Evolutionary conservation across 2,113 vertebrate genomes (phyloP), one percentile per base, ranked within the genome.

Genomic region (Larimichthys polyactis): DNA sequence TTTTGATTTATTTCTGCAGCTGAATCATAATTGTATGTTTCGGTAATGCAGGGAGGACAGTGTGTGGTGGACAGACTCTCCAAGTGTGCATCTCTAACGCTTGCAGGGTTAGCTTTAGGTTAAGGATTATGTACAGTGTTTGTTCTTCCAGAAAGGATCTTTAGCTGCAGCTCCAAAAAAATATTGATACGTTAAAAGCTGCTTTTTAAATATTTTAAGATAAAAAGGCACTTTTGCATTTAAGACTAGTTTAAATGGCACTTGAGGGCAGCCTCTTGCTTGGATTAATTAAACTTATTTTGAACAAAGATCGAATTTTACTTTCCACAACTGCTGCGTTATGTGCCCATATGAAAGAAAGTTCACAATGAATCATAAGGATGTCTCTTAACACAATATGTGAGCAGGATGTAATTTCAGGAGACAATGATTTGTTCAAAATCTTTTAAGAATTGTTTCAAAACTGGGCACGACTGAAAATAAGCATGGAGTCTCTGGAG

Each of bases 1-100:
- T 19, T 44, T 2, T 4, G 54, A 60, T 85, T 78, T 84, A 59
- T 72, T 57, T 3, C 51, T 46, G 2, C 58, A 17, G 80, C 27
- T 46, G 29, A 51, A 62, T 62, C 51, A 8, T 22, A 32, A 79
- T 16, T 29, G 32, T 3, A 16, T 48, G 5, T 24, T 55, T 51
- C 5, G 65, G 57, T 40, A 14, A 36, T 11, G 36, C 43, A 29
- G 54, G 54, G n/a, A 55, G 67, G 48, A 11, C 32, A 40, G 52
- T 3, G 57, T 29, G 43, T 55, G 40, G 36, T 24, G 10, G 0
- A 17, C 40, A 6, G 22, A 17, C 12, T 58, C 43, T 19, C 19
- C 58, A 16, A 11, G 44, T 17, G 29, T 29, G 15, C 11, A 14
- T 14, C n/a, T 55, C 12, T 1, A 46, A 27, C 64, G 49, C 27